These are phyloP conservation scores for Melinaea menophilus DNA, from an alignment of 2,888 invertebrate species.

Conservation along the genomic window DNA sequence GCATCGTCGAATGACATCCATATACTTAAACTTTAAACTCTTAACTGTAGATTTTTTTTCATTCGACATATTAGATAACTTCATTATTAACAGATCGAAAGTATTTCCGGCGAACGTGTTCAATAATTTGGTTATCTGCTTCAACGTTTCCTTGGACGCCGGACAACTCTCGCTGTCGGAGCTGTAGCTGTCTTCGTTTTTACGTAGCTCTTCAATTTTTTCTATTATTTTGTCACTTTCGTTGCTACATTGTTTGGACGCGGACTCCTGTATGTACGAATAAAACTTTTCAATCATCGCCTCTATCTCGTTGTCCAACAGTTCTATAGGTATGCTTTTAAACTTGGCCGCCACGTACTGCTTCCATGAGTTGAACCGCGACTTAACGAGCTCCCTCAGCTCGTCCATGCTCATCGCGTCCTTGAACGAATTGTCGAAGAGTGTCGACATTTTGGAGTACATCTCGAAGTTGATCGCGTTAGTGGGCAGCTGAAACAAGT, in stretches of 20 bases:
- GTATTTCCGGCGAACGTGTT: slow-evolving; percentile 58
- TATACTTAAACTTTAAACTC: slow-evolving; percentile 61
- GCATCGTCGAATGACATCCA: slow-evolving; percentile 58
- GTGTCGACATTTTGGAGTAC: slow-evolving; percentile 53
- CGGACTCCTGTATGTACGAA: slow-evolving; percentile 58
- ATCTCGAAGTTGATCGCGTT: slow-evolving; percentile 54
- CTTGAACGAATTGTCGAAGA: slow-evolving; percentile 65
- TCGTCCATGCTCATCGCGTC: slow-evolving; percentile 64
- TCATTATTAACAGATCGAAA: slow-evolving; percentile 62
- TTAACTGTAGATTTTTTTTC: slow-evolving; percentile 58
- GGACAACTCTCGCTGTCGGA: slow-evolving; percentile 45
- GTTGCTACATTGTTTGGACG: slow-evolving; percentile 46
- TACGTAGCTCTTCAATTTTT: slow-evolving; percentile 54
- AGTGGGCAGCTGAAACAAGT: slow-evolving; percentile 48
- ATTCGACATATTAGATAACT: slow-evolving; percentile 54
- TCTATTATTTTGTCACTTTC: slow-evolving; percentile 55
- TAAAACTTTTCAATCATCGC: slow-evolving; percentile 63
- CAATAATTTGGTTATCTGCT: slow-evolving; percentile 54
- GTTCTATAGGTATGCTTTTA: slow-evolving; percentile 56
- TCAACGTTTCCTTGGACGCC: slow-evolving; percentile 52
- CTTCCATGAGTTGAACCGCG: slow-evolving; percentile 62
- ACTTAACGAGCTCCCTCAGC: slow-evolving; percentile 52
- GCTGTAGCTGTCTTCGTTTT: slow-evolving; percentile 42
- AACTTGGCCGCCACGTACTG: slow-evolving; percentile 57
- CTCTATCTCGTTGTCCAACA: slow-evolving; percentile 62